Evolutionary conservation across 2,888 invertebrate species (phyloP), one percentile per base, ranked within the genome.

Genomic region (Crematogaster levior): DNA sequence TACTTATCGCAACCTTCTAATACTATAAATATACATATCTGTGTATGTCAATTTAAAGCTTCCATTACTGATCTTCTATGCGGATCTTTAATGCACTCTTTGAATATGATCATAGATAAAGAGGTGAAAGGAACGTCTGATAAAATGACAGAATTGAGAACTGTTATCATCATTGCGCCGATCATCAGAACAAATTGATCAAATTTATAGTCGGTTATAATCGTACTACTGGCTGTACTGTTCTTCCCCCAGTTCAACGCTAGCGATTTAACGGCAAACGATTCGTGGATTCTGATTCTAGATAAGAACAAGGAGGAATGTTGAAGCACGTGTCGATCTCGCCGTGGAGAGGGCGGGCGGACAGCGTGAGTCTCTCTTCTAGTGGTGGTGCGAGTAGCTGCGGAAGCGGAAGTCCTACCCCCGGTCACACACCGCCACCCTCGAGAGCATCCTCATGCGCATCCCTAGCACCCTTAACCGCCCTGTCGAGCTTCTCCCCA

Each of bases 261-360:
- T 77, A n/a, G 43, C 56, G 56, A 56, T 56, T 68, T 72, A 56
- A 79, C 30, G 60, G 30, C 51, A 24, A 51, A 48, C 60, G 56
- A 37, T 60, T 10, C 43, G 12, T 56, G 18, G 51, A 82, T 72
- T 18, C 58, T 82, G 70, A 21, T 85, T 83, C 18, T 77, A 89
- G 89, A 72, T 86, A 82, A 86, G 72, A 84, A 79, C 24, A 37
- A 77, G 83, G 86, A 89, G 91, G 92, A 95, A 98, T 98, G 98
- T 96, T 98, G 96, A 98, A 98, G 95, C 98, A 98, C 97, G 98
- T 98, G 95, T 98, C 98, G 95, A 97, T 98, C 94, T 98, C 98
- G 90, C 98, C 98, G 89, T 97, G 97, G 95, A 96, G 98, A 95
- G 97, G 97, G 92, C 97, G 98, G 94, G 96, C 97, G 87, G 98